These are phyloP conservation scores for Emydoidea blandingii DNA, from an alignment of 2,797 vertebrate species.

Conservation along the genomic window DNA sequence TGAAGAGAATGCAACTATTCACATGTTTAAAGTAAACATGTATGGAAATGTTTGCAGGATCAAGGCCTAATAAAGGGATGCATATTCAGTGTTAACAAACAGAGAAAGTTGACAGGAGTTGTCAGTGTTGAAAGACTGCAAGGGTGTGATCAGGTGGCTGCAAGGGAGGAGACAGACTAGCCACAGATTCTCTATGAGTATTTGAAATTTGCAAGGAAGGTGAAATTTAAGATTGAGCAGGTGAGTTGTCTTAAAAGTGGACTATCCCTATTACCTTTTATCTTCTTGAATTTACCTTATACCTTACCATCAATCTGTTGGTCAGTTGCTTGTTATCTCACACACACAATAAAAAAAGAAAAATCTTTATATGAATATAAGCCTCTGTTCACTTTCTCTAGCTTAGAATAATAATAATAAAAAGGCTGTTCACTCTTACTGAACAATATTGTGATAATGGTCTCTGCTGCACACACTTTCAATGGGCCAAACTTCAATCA, in stretches of 20 bases:
- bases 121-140: not conserved
- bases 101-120: not conserved
- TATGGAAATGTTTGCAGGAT: not conserved
- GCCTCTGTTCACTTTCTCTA: not conserved
- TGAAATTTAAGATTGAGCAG: not conserved
- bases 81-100: not conserved
- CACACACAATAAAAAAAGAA: not conserved
- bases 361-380: not conserved
- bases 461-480: not conserved
- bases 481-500: not conserved
- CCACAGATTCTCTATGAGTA: not conserved
- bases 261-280: not conserved
- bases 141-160: not conserved
- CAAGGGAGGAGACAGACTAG: not conserved
- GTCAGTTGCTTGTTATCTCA: not conserved
- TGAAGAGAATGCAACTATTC: not conserved
- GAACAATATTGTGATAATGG: not conserved
- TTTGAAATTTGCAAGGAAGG: not conserved
- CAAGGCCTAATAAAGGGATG: not conserved
- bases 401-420: not conserved
- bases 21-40: not conserved
- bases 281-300: not conserved
- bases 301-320: not conserved
- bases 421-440: not conserved
- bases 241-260: not conserved